Evolutionary conservation across 2,888 invertebrate species (phyloP), one percentile per base, ranked within the genome.

Genomic region (Stomorhina lunata): DNA sequence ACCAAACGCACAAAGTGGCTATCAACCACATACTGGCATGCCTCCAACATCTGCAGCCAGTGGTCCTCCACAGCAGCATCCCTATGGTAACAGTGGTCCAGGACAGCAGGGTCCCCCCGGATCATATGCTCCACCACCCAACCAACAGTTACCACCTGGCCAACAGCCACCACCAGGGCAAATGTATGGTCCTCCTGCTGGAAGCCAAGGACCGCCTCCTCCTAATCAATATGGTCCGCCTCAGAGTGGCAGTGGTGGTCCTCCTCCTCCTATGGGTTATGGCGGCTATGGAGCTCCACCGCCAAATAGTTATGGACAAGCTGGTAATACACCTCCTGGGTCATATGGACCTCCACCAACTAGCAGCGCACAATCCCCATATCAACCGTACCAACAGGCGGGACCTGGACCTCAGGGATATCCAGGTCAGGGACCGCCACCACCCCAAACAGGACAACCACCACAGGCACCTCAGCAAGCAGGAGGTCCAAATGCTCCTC

Each of bases 1-100:
- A 7, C 93, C 94, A 10, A 92, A 93, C 2, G 91, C 93, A 68
- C 92, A 92, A 92, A 88, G 92, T 87, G 93, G 93, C 69, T 93
- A 93, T 84, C 93, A 92, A 79, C 92, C 92, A 59, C 92, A 92
- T 15, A 90, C 89, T 25, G 88, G 91, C 85, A 92, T 92, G 32
- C 90, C 92, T 34, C 86, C 88, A 37, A 86, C 90, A 5, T 85
- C 92, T 88, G 40, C 92, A 1, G 87, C 87, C 4, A 87, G 87
- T 29, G 93, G 88, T 84, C 92, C 85, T 17, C 89, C 90, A 0
- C 88, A 89, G 37, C 89, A 88, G 80, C 91, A 92, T 45, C 91
- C 92, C 1, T 93, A 92, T 86, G 92, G 92, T 4, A 89, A 88
- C 83, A 90, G 92, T 1, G 86, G 84, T 45, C 88, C 92, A 1